Base-by-base conservation (phyloP, 2,113 vertebrate genomes). In the Amphilophus citrinellus region DNA sequence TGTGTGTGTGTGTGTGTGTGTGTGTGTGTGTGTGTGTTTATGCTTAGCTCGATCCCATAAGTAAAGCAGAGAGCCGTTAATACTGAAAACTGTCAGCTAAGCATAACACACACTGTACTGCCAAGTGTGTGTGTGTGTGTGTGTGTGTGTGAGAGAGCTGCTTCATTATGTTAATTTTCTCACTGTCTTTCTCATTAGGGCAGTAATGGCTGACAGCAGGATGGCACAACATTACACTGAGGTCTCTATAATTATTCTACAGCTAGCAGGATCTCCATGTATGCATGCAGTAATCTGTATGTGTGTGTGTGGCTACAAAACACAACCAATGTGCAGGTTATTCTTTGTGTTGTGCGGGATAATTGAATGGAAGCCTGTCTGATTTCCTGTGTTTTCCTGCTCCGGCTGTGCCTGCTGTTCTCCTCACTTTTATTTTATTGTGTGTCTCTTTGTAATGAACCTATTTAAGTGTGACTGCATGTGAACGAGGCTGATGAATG, bases 191-290 rank as follows among this genome's bases (percentile, higher is more conserved):
- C 88, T 87, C 80, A 94, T 93, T 90, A 92, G 84, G 30, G 20
- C 79, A 80, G 76, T 91, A 90, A 93, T 91, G 85, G 86, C 61
- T 79, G 82, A 89, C 89, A 90, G 90, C 89, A 88, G 89, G 80
- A 82, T 79, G 57, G 61, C 42, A 86, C 60, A 84, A 88, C 66
- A 92, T 92, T 89, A 71, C 83, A 91, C 77, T 89, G 86, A 91
- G 91, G 82, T 83, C 50, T 77, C 73, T 77, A 76, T 91, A 91
- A 94, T 89, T 92, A 91, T 90, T 82, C 78, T 82, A 66, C 66
- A 73, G 84, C 32, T 82, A 44, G 42, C 9, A 60, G 79, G 42
- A 84, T 62, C 61, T 39, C 30, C 77, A 75, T 30, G 42, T 65
- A 61, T 75, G 20, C 24, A 50, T 76, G 42, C 47, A 22, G 7